Conservation (phyloP, 2,797 vertebrate species). For the Notolabrus celidotus region DNA sequence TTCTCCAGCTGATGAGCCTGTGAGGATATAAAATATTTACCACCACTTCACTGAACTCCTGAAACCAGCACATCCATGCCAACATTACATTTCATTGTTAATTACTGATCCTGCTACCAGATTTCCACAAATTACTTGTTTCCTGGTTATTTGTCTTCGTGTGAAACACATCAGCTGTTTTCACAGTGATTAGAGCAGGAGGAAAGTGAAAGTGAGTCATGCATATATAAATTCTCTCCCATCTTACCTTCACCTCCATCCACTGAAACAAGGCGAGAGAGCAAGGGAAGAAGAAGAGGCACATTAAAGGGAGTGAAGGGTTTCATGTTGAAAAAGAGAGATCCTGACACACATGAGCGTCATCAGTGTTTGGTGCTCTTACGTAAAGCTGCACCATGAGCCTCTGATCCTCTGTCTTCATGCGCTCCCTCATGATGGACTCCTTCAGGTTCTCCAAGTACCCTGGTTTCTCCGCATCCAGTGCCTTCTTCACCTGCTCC, state of each 20-base stretch:
- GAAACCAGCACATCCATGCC: background rate
- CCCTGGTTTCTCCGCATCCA: conserved; percentile 83
- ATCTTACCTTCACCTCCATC: conserved; percentile 84
- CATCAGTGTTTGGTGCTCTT: conserved; percentile 61
- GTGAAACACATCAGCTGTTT: background rate
- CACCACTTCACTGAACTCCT: background rate
- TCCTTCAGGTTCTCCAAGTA: conserved; percentile 86
- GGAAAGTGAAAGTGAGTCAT: conserved; percentile 44
- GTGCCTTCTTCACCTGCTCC: conserved; percentile 85
- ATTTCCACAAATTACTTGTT: background rate
- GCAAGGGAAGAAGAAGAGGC: conserved; percentile 59
- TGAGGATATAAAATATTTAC: conserved; percentile 19
- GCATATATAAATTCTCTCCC: conserved; percentile 37
- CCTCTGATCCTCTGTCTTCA: conserved; percentile 85
- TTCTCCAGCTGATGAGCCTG: conserved; percentile 92
- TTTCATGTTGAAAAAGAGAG: conserved; percentile 22
- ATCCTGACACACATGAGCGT: conserved; percentile 24
- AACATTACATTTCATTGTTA: background rate
- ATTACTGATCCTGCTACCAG: background rate
- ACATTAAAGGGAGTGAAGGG: conserved; percentile 44
- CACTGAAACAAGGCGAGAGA: conserved; percentile 69
- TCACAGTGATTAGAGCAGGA: conserved; percentile 3
- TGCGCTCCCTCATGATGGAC: conserved; percentile 85
- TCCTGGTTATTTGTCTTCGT: background rate
- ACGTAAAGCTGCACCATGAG: conserved; percentile 90